A percentile compares a stretch with the other conserved stretches of the same genome.
phyloP scores from a whole-genome alignment of 2,888 invertebrate species.

The Crossocerus cetratus region DNA sequence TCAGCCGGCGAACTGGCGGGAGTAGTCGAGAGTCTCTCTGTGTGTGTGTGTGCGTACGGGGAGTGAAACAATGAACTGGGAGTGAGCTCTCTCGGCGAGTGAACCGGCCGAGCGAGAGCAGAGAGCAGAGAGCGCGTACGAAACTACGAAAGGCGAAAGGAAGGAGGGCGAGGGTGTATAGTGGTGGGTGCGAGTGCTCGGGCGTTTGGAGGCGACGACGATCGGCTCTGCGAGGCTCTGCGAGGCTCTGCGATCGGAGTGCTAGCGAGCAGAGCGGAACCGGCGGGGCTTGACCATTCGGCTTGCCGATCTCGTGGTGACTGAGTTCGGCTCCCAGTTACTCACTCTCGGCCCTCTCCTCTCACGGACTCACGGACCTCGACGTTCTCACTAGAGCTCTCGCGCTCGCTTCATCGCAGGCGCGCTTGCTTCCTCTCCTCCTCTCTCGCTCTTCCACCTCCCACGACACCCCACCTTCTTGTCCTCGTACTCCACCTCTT shows the following conservation, averaged over 20 bases:
- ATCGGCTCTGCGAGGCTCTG: not conserved
- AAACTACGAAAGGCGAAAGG: no score
- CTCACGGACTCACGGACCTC: conserved; percentile 65
- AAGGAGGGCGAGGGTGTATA: no score
- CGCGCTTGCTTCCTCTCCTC: conserved; percentile 61
- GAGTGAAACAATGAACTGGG: no score
- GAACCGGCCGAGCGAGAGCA: no score
- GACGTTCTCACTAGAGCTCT: conserved; percentile 47
- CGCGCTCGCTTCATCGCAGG: conserved; percentile 64
- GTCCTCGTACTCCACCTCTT: conserved; percentile 52
- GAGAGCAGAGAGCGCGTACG: no score
- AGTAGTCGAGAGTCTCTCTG: no score
- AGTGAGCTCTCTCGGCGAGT: no score
- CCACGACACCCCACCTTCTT: conserved; percentile 46
- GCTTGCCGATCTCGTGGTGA: conserved; percentile 77
- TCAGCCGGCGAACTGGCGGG: no score
- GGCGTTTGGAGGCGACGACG: no score
- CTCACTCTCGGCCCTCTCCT: conserved; percentile 60
- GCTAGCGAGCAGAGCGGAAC: conserved; percentile 36
- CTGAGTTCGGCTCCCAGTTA: conserved; percentile 75
- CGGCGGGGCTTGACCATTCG: conserved; percentile 73
- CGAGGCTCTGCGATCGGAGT: not conserved
- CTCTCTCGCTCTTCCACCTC: conserved; percentile 52
- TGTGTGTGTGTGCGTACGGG: no score
- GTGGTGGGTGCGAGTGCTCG: no score